phyloP scores from a whole-genome alignment of 2,113 vertebrate species.

The Cricetomys ansorgei region DNA sequence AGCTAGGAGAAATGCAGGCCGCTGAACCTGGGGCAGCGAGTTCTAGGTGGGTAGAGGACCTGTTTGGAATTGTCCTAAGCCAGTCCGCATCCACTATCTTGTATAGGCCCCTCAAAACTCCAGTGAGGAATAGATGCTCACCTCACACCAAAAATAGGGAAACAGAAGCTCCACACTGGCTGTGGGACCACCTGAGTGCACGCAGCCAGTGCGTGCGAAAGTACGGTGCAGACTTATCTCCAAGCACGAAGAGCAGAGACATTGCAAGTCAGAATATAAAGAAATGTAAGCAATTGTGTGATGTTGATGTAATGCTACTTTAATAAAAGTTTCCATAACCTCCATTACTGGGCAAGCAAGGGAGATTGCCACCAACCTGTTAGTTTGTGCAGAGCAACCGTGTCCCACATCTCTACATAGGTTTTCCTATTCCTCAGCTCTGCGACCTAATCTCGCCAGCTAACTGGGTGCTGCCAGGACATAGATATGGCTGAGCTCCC shows the following conservation, averaged over 20 bases:
- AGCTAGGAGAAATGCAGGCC: neutral
- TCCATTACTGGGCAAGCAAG: neutral
- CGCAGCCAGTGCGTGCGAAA: neutral
- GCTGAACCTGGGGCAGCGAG: neutral
- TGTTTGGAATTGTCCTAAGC: neutral
- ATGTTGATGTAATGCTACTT: neutral
- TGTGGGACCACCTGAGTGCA: accelerated
- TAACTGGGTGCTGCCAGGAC: neutral
- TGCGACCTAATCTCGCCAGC: neutral
- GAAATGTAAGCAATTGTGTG: neutral
- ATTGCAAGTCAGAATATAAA: neutral
- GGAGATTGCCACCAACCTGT: accelerated
- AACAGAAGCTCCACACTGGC: neutral
- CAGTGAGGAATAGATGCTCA: neutral
- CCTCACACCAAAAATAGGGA: neutral
- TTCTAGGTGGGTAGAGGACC: accelerated
- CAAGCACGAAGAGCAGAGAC: neutral
- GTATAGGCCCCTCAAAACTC: neutral
- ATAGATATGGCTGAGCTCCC: neutral
- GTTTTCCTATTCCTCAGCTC: neutral
- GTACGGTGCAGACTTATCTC: neutral
- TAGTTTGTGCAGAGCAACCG: neutral
- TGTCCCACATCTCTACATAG: accelerated
- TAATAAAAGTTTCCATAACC: neutral
- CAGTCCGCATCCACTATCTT: neutral